These are phyloP conservation scores for Latrodectus hesperus DNA, from an alignment of 2,888 invertebrate species.

Conservation along the genomic window DNA sequence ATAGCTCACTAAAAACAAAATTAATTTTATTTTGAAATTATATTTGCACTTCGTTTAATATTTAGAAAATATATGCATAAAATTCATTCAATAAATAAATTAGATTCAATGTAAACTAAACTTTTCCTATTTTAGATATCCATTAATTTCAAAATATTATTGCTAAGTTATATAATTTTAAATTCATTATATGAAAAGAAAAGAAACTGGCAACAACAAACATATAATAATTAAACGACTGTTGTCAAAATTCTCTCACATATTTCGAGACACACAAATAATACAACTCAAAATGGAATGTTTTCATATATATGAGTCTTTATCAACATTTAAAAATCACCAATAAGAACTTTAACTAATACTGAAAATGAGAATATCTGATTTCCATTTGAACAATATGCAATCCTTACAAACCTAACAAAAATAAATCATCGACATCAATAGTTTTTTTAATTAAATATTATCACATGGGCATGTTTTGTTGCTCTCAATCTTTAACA, in stretches of 20 bases:
- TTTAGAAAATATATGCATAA: background rate
- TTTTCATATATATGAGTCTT: constrained; percentile 1
- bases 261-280: constrained; percentile 43
- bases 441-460: too few species aligned
- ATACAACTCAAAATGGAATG: constrained; percentile 66
- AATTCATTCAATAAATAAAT: background rate
- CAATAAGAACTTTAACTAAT: background rate
- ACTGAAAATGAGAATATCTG: background rate
- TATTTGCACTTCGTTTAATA: too few species aligned
- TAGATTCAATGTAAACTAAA: background rate
- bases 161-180: background rate
- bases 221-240: constrained; percentile 24
- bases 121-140: background rate
- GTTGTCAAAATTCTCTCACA: constrained; percentile 65
- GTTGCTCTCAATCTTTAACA: too few species aligned
- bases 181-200: background rate
- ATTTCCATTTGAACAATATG: too few species aligned
- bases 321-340: background rate
- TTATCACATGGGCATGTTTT: too few species aligned
- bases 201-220: constrained; percentile 30
- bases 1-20: too few species aligned
- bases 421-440: too few species aligned
- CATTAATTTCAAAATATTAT: background rate
- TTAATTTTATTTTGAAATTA: too few species aligned
- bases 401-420: too few species aligned